phyloP scores from a whole-genome alignment of 1,140 invertebrate genomes.

The Bombus impatiens region DNA sequence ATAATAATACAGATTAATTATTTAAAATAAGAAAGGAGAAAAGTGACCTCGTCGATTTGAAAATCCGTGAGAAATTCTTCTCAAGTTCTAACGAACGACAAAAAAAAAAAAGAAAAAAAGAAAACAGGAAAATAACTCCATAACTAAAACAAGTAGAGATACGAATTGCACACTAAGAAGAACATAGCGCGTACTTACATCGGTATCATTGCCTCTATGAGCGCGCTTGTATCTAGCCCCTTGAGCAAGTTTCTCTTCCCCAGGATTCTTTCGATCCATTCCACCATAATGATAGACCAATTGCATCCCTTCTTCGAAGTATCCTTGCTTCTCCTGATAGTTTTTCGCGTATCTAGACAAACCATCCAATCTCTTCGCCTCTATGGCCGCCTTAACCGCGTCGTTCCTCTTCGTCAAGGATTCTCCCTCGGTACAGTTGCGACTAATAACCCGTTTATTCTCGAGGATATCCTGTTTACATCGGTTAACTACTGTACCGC shows the following conservation, averaged over 20 bases:
- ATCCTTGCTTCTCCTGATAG: conserved; percentile 78
- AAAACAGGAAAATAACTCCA: too few relatives aligned
- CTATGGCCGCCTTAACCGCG: conserved; percentile 63
- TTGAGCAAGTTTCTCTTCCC: conserved; percentile 46
- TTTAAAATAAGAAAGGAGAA: too few relatives aligned
- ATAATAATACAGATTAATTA: too few relatives aligned
- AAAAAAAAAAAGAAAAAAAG: too few relatives aligned
- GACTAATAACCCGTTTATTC: conserved; percentile 71
- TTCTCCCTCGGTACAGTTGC: conserved; percentile 79
- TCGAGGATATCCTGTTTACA: conserved; percentile 73
- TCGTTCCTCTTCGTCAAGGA: conserved; percentile 76
- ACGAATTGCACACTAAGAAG: too few relatives aligned
- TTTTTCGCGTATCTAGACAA: conserved; percentile 77
- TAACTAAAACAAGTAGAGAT: too few relatives aligned
- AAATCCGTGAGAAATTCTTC: too few relatives aligned
- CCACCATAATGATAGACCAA: conserved; percentile 79
- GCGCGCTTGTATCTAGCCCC: conserved; percentile 73
- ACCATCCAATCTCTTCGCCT: conserved; percentile 73
- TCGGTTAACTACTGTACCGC: not conserved
- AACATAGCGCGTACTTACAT: conserved; percentile 62
- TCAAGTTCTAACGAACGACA: too few relatives aligned
- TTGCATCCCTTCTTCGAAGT: conserved; percentile 79
- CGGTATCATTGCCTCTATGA: conserved; percentile 68
- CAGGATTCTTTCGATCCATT: conserved; percentile 53
- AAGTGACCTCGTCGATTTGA: too few relatives aligned